A percentile compares a stretch with the other conserved stretches of the same genome.
Conservation (phyloP, 1,140 invertebrate genomes). For the Cataglyphis hispanica region DNA sequence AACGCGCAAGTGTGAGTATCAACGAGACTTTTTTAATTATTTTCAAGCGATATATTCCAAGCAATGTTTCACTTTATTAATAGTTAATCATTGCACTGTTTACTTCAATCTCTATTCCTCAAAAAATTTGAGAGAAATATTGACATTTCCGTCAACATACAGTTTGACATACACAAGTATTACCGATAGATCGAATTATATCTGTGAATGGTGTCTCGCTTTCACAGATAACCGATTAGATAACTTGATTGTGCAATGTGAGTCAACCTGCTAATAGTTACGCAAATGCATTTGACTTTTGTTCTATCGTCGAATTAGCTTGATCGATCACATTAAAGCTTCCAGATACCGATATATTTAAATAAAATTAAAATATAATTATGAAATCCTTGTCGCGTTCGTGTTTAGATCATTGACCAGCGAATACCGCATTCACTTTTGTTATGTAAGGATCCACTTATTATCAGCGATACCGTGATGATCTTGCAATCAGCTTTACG, state of each 20-base stretch:
- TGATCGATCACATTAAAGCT: neutral
- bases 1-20: constrained; percentile 92
- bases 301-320: constrained; percentile 12
- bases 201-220: neutral
- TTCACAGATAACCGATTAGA: constrained; percentile 39
- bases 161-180: neutral
- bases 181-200: neutral
- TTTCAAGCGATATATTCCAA: neutral
- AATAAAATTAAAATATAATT: constrained; percentile 74
- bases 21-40: constrained; percentile 31
- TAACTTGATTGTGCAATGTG: constrained; percentile 17
- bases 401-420: constrained; percentile 76
- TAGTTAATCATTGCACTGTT: neutral
- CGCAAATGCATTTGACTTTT: constrained; percentile 37
- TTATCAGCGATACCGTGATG: constrained; percentile 55
- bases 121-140: neutral
- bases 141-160: constrained; percentile 1
- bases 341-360: neutral
- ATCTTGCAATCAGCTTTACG: constrained; percentile 58
- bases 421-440: constrained; percentile 37
- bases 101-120: neutral
- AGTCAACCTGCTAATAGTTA: constrained; percentile 21
- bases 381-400: constrained; percentile 66
- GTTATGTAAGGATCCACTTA: constrained; percentile 51
- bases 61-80: neutral